Conservation (phyloP, 2,113 vertebrate genomes). For the Pelobates fuscus region DNA sequence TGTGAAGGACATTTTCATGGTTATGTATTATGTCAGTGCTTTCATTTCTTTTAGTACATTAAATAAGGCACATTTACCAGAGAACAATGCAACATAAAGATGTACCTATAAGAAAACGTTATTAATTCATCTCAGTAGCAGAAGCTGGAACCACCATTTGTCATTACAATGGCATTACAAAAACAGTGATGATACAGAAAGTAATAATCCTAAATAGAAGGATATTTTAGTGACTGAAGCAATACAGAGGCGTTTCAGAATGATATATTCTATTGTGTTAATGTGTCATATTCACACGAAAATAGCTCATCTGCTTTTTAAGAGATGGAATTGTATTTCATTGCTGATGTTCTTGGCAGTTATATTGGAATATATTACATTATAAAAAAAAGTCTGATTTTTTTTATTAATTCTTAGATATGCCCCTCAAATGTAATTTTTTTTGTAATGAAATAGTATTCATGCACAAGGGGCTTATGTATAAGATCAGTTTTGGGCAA, state of each 20-base stretch:
- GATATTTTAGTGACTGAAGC: not conserved
- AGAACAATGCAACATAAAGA: too few relatives aligned
- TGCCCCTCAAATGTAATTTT: too few relatives aligned
- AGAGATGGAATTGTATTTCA: not conserved
- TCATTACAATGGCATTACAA: not conserved
- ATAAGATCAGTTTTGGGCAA: too few relatives aligned
- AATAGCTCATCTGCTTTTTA: conserved; percentile 1
- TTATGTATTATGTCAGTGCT: too few relatives aligned
- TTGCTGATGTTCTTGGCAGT: not conserved
- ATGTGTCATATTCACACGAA: conserved; percentile 1
- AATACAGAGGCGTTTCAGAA: not conserved
- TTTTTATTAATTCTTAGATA: not conserved
- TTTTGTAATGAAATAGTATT: too few relatives aligned
- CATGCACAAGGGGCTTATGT: too few relatives aligned
- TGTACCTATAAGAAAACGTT: not conserved
- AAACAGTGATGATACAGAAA: not conserved
- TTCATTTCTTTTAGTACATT: too few relatives aligned
- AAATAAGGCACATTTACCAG: too few relatives aligned
- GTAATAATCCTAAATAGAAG: conserved; percentile 7
- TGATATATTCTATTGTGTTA: conserved; percentile 7
- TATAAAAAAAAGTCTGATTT: not conserved
- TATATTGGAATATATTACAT: not conserved
- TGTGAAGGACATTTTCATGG: too few relatives aligned
- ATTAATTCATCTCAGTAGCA: not conserved
- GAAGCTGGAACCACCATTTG: not conserved